A percentile compares a stretch with the other conserved stretches of the same genome.
phyloP scores from a whole-genome alignment of 2,113 vertebrate species.

The Etheostoma spectabile region DNA sequence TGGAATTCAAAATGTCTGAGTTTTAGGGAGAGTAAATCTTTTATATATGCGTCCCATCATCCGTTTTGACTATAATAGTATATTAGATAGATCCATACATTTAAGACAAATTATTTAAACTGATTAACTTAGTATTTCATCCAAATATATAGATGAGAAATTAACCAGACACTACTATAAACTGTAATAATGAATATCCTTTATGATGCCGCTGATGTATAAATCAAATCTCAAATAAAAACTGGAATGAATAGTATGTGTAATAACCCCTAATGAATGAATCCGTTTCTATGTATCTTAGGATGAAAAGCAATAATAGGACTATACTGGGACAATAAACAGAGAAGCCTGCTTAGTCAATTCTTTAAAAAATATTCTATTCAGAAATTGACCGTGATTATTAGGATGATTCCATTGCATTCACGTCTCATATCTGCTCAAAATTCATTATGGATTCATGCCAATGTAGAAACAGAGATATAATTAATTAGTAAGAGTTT shows the following conservation, averaged over 20 bases:
- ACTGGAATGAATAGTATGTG: slow-evolving; percentile 54
- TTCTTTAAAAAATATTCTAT: slow-evolving; percentile 61
- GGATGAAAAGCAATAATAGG: slow-evolving; percentile 80
- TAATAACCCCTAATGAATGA: slow-evolving; percentile 65
- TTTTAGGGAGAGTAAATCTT: slow-evolving; percentile 66
- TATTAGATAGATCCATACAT: slow-evolving; percentile 79
- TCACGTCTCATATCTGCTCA: slow-evolving; percentile 56
- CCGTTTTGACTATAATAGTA: slow-evolving; percentile 70
- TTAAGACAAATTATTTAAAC: slow-evolving; percentile 78
- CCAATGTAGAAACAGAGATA: slow-evolving; percentile 45
- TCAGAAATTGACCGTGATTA: slow-evolving; percentile 57
- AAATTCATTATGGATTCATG: slow-evolving; percentile 52
- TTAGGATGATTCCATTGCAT: slow-evolving; percentile 39
- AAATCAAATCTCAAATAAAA: slow-evolving; percentile 62
- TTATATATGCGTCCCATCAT: slow-evolving; percentile 70
- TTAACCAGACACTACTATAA: slow-evolving; percentile 75
- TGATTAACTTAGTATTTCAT: slow-evolving; percentile 76
- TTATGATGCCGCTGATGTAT: slow-evolving; percentile 72
- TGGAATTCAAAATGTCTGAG: slow-evolving; percentile 53
- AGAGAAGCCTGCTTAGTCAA: slow-evolving; percentile 47
- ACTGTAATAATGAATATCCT: slow-evolving; percentile 73
- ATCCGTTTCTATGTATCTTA: slow-evolving; percentile 71
- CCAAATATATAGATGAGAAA: slow-evolving; percentile 75
- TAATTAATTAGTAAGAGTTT: slow-evolving; percentile 53
- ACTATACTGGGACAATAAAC: slow-evolving; percentile 72